These are phyloP conservation scores for Misgurnus mizolepis DNA, from an alignment of 2,113 vertebrate genomes.

Conservation along the genomic window DNA sequence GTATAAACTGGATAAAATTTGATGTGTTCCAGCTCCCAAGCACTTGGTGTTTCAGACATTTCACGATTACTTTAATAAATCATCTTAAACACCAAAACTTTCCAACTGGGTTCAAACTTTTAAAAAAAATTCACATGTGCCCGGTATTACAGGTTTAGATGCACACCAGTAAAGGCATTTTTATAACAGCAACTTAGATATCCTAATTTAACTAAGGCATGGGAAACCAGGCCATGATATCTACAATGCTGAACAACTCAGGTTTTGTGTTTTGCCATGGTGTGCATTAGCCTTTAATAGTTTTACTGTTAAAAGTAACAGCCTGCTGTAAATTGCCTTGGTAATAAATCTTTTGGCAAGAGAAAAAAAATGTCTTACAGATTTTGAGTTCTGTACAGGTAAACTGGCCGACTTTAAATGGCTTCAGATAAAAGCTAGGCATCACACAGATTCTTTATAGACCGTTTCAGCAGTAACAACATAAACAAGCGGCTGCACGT, in stretches of 20 bases:
- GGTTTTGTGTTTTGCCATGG: conserved; percentile 11
- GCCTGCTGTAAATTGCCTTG: not conserved
- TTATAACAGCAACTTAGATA: too few relatives aligned
- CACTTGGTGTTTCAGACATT: conserved; percentile 32
- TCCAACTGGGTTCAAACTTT: conserved; percentile 6
- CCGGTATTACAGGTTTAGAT: too few relatives aligned
- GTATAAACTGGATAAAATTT: too few relatives aligned
- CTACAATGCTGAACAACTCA: not conserved
- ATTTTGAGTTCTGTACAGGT: too few relatives aligned
- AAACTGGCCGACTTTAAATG: not conserved
- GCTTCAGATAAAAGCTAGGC: not conserved
- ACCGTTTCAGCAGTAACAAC: too few relatives aligned
- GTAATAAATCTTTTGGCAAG: not conserved
- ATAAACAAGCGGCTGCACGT: too few relatives aligned
- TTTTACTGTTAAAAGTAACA: not conserved
- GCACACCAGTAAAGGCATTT: too few relatives aligned
- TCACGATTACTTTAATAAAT: conserved; percentile 45
- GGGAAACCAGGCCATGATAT: too few relatives aligned
- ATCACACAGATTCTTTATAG: too few relatives aligned
- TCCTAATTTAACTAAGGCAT: too few relatives aligned
- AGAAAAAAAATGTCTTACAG: not conserved
- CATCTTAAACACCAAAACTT: conserved; percentile 28
- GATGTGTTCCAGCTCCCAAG: not conserved
- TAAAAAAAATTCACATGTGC: not conserved
- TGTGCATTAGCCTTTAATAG: not conserved